Base-by-base conservation (phyloP, 2,113 vertebrate species). In the Stegastes partitus region DNA sequence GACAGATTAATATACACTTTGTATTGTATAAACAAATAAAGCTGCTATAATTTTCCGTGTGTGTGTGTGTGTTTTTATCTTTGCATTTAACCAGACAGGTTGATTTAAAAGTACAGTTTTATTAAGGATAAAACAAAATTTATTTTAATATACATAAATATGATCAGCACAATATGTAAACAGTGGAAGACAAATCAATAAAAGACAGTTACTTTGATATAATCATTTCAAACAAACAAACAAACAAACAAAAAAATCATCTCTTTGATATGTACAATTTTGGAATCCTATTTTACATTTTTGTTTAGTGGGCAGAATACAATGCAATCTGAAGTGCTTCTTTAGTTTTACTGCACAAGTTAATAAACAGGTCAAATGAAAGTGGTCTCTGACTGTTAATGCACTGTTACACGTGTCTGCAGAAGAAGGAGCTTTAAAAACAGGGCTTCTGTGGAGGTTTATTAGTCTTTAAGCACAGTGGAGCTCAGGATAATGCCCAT, bases 401-500 rank as follows among this genome's bases (percentile, higher is more conserved):
- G 68, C 72, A 51, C 73, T 54, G 26, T 63, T 62, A 15, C 50
- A n/a, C 19, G 45, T 50, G 58, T 68, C 65, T 74, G 77, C 49
- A 54, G 55, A 42, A 42, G 62, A 57, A 63, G 63, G 62, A 37
- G 73, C 26, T 62, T 54, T 22, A 23, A 50, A 80, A 71, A n/a
- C n/a, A 58, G 51, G 31, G 70, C 54, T 47, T 81, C n/a, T 21
- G 42, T 55, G 69, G 51, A 71, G 14, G 42, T 54, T 74, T 55
- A 72, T 74, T 74, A 23, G 76, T 65, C 51, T 83, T 28, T 21
- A 54, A 83, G 70, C 72, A 57, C n/a, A 19, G 31, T 75, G 80
- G 71, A 56, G 62, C 68, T 77, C 63, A 71, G 71, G 64, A 23
- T 91, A 89, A 92, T 89, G 91, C 89, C 92, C 85, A 25, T 16